phyloP scores from a whole-genome alignment of 1,140 invertebrate genomes.

The Solenopsis invicta region DNA sequence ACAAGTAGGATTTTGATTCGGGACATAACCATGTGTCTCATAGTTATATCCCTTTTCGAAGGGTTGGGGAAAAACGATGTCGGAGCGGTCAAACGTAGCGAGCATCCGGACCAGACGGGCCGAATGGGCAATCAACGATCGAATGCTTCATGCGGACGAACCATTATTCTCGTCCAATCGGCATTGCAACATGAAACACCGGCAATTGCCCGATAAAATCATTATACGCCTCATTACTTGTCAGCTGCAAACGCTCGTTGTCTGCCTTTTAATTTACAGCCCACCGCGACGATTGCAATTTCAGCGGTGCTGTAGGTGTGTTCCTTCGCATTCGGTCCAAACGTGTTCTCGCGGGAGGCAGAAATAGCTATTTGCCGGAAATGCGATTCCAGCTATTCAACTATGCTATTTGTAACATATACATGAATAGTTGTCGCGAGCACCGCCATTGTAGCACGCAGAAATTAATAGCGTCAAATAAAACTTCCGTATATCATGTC shows the following conservation, averaged over 20 bases:
- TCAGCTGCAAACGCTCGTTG: conserved; percentile 79
- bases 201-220: conserved; percentile 82
- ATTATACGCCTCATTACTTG: conserved; percentile 84
- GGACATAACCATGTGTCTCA: conserved; percentile 26
- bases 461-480: conserved; percentile 8
- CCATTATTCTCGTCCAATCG: conserved; percentile 83
- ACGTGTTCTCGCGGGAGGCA: conserved; percentile 25
- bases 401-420: conserved; percentile 4
- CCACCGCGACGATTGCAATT: conserved; percentile 67
- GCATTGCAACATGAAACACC: conserved; percentile 80
- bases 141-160: conserved; percentile 78
- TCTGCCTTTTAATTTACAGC: conserved; percentile 81
- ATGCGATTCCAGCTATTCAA: conserved; percentile 24
- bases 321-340: conserved; percentile 34
- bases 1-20: conserved; percentile 49
- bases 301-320: conserved; percentile 19
- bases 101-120: conserved; percentile 74
- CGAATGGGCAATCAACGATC: conserved; percentile 82
- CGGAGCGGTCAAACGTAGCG: conserved; percentile 76
- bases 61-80: conserved; percentile 65
- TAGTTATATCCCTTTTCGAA: conserved; percentile 67
- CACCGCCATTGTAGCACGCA: neutral
- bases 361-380: conserved; percentile 25
- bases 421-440: neutral
- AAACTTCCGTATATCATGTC: neutral